These are phyloP conservation scores for Haliclona indistincta DNA, from an alignment of 37 sponge, comb jelly and placozoan species.

Conservation along the genomic window DNA sequence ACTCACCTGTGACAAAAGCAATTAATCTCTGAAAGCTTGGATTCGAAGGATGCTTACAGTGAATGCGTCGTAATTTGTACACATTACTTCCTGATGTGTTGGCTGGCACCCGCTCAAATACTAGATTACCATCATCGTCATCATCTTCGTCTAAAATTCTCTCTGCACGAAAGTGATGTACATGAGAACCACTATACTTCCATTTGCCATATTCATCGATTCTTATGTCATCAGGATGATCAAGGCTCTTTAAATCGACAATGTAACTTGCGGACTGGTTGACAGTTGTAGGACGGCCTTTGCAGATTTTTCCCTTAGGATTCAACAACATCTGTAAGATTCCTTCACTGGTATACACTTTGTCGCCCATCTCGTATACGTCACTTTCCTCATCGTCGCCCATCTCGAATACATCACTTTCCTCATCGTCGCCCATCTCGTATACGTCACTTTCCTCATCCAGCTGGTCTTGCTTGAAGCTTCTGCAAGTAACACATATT, in stretches of 20 bases:
- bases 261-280: constrained; percentile 27
- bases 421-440: too few relatives aligned
- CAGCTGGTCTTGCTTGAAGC: too few relatives aligned
- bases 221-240: constrained; percentile 31
- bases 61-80: constrained; percentile 22
- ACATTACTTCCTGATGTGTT: constrained; percentile 39
- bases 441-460: too few relatives aligned
- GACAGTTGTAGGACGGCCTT: constrained; percentile 11
- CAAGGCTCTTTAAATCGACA: constrained; percentile 20
- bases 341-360: constrained; percentile 36
- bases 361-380: too few relatives aligned
- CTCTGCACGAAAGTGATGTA: background rate
- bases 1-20: constrained; percentile 31
- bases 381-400: too few relatives aligned
- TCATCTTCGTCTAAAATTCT: too few relatives aligned
- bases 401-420: too few relatives aligned
- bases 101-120: constrained; percentile 22
- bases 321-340: constrained; percentile 30
- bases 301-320: constrained; percentile 29
- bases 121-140: constrained; percentile 12
- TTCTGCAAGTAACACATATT: too few relatives aligned
- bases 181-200: constrained; percentile 52
- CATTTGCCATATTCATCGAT: constrained; percentile 50
- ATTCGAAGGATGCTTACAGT: constrained; percentile 44
- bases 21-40: constrained; percentile 18